Conservation (phyloP, 2,113 vertebrate genomes). For the Tachysurus fulvidraco region DNA sequence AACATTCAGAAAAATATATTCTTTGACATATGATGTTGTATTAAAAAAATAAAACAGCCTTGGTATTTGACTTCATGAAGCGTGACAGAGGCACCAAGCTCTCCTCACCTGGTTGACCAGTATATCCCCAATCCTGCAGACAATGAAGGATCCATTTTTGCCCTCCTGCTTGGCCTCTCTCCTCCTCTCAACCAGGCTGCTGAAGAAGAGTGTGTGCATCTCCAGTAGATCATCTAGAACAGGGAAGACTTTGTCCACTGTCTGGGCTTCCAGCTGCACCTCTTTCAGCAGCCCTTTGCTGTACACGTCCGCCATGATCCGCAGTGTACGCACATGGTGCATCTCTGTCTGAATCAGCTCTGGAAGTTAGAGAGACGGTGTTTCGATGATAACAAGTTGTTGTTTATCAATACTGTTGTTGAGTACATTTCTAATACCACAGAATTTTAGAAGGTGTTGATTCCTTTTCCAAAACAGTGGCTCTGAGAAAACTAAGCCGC, state of each 20-base stretch:
- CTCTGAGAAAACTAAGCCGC: neutral
- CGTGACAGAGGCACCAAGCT: neutral
- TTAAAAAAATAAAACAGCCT: neutral
- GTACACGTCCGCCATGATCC: conserved; percentile 95
- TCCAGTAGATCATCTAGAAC: conserved; percentile 87
- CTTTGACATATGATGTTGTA: neutral
- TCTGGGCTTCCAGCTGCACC: conserved; percentile 81
- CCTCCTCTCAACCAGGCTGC: conserved; percentile 88
- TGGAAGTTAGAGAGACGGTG: conserved; percentile 54
- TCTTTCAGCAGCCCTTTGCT: conserved; percentile 87
- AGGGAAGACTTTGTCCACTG: conserved; percentile 88
- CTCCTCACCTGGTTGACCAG: conserved; percentile 84
- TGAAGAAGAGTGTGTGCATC: conserved; percentile 87
- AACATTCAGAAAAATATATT: neutral
- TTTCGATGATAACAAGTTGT: neutral
- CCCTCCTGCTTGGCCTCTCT: conserved; percentile 75
- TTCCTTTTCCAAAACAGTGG: neutral
- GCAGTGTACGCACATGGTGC: conserved; percentile 92
- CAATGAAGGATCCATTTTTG: conserved; percentile 80
- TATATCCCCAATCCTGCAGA: conserved; percentile 88
- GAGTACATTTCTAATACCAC: neutral
- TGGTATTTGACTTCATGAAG: neutral
- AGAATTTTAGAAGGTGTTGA: neutral
- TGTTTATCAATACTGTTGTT: neutral
- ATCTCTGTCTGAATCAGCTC: conserved; percentile 97